phyloP scores from a whole-genome alignment of 1,140 invertebrate genomes.

The Brachionus manjavacas region DNA sequence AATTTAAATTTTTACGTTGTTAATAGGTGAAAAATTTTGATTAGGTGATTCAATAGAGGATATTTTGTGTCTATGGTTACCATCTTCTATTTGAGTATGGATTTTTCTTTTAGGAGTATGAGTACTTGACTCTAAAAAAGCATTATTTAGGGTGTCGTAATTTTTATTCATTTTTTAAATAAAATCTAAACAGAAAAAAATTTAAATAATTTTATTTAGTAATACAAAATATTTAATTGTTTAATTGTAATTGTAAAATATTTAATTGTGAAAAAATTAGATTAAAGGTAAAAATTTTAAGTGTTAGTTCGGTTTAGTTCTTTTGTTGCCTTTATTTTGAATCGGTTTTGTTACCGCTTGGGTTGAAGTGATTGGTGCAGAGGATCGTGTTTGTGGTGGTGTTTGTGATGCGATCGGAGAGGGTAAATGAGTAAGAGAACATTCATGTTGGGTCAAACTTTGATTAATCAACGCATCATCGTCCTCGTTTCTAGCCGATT shows the following conservation, averaged over 20 bases:
- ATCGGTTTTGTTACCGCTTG: too few relatives aligned
- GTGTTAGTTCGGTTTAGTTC: too few relatives aligned
- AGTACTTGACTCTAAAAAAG: too few relatives aligned
- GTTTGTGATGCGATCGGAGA: too few relatives aligned
- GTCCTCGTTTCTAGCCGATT: not conserved
- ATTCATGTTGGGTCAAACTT: not conserved
- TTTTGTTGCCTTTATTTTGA: too few relatives aligned
- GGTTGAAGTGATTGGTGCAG: too few relatives aligned
- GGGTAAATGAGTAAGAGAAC: not conserved
- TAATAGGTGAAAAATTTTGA: not conserved
- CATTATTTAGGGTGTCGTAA: not conserved
- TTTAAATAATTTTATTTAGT: not conserved
- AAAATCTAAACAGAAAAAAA: not conserved
- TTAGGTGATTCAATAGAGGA: not conserved
- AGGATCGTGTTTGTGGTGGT: too few relatives aligned
- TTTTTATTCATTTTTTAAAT: not conserved
- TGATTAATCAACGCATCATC: not conserved
- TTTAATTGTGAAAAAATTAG: too few relatives aligned
- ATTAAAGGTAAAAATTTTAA: too few relatives aligned
- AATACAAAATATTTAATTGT: not conserved
- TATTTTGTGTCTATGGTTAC: too few relatives aligned
- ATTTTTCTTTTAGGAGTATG: too few relatives aligned
- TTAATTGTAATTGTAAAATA: not conserved
- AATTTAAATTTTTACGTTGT: not conserved
- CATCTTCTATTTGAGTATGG: too few relatives aligned